Evolutionary conservation across 2,797 vertebrate species (phyloP), one percentile per base, ranked within the genome.

Genomic region (Emys orbicularis): DNA sequence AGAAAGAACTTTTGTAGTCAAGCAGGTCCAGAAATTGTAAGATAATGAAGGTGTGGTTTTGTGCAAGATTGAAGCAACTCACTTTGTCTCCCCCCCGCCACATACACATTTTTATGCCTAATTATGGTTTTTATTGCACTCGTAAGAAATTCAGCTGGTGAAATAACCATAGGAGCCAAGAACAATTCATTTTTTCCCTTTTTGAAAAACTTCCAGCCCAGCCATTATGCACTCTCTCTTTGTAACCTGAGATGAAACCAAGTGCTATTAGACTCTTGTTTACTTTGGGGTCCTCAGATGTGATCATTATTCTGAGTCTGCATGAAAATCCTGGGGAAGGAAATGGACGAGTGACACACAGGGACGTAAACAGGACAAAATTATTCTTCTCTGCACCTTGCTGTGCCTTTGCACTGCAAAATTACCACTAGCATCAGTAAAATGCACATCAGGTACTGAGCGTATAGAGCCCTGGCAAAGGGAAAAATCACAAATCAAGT

Each of bases 61-160:
- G 85, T 87, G 57, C 65, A 94, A 95, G 87, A 97, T 93, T 86
- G 37, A 81, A 90, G 65, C 86, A 95, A 86, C 92, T 96, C 95
- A 90, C 96, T 95, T 95, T 92, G 79, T 94, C 91, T 92, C 77
- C 59, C 41, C 34, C 54, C 94, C 56, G 57, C 82, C 91, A 77
- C 68, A 25, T 87, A 83, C 88, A 6, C 19, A 25, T 72, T 95
- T 98, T 97, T 95, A 93, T 95, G 85, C 90, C 97, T 97, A 97
- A 95, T 98, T 98, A 95, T 84, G 92, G 87, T 90, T 97, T 98
- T 97, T 97, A 96, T 94, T 97, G 82, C 87, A 95, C 86, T 95
- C 50, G 0, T 96, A 96, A 96, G 95, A 95, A 97, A 97, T 95
- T 97, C 96, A 97, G 90, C 94, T 95, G 93, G 91, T 87, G 90